phyloP scores from a whole-genome alignment of 2,113 vertebrate species.

The Sporophila hypoxantha region DNA sequence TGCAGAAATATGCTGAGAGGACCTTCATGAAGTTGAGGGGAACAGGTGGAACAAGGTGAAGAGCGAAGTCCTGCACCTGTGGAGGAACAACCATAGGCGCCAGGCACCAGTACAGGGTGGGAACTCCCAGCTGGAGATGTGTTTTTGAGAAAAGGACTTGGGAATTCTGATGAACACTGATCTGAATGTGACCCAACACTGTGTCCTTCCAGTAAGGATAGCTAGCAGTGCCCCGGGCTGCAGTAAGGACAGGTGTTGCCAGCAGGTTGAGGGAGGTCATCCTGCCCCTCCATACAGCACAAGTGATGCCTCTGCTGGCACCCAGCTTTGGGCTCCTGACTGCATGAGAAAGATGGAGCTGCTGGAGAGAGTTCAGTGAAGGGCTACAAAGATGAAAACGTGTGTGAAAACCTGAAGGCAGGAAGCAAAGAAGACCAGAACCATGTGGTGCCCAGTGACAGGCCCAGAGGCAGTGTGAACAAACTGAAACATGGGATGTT shows the following conservation, averaged over 20 bases:
- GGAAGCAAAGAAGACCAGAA: background rate
- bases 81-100: no score
- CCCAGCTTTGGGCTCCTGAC: background rate
- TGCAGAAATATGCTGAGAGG: background rate
- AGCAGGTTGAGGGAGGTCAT: background rate
- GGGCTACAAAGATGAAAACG: background rate
- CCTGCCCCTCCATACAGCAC: background rate
- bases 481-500: background rate
- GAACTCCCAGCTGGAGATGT: background rate
- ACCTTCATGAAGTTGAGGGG: background rate
- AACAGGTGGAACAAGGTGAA: background rate
- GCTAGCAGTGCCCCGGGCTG: background rate
- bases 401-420: background rate
- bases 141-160: background rate
- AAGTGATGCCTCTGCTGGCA: background rate
- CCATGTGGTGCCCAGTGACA: background rate
- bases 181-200: background rate
- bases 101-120: background rate
- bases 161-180: background rate
- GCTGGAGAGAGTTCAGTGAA: background rate
- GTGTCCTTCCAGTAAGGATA: background rate
- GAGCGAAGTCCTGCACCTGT: background rate
- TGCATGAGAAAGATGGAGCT: background rate
- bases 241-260: background rate
- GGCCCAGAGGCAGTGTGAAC: background rate